Conservation (phyloP, 2,797 vertebrate species). For the Anniella stebbinsi region DNA sequence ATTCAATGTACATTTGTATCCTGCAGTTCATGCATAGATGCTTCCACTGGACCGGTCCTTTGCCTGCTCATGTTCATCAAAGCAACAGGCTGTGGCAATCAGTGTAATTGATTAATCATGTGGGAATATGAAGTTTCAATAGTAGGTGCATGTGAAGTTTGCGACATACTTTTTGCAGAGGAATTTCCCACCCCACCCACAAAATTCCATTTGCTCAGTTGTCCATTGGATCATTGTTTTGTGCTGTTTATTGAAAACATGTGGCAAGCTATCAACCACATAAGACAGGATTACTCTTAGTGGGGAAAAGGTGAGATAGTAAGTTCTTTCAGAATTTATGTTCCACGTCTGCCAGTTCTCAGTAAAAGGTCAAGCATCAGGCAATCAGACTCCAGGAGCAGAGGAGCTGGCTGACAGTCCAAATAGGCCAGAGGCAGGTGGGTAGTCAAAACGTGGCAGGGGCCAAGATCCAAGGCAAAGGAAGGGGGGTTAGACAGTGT, state of each 20-base stretch:
- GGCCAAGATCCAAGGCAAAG: neutral
- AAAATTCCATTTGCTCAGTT: neutral
- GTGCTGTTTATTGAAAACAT: neutral
- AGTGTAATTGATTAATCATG: neutral
- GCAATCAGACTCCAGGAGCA: neutral
- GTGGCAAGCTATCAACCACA: neutral
- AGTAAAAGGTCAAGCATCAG: neutral
- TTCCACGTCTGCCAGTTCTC: neutral
- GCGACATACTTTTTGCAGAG: neutral
- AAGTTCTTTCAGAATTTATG: neutral
- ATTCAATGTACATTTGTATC: neutral
- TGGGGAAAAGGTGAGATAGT: neutral
- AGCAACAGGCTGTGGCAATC: neutral
- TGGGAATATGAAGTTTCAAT: neutral
- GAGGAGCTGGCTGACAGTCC: neutral
- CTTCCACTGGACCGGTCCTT: too few relatives aligned
- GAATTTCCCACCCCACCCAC: rapidly evolving
- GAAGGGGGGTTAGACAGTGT: neutral
- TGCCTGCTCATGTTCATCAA: neutral
- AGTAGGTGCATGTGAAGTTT: neutral
- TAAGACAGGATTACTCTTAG: neutral
- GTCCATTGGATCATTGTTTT: neutral
- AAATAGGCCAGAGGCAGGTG: neutral
- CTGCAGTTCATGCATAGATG: neutral
- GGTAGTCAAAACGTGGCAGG: neutral